Conservation (phyloP, 2,113 vertebrate genomes). For the Procapra przewalskii region DNA sequence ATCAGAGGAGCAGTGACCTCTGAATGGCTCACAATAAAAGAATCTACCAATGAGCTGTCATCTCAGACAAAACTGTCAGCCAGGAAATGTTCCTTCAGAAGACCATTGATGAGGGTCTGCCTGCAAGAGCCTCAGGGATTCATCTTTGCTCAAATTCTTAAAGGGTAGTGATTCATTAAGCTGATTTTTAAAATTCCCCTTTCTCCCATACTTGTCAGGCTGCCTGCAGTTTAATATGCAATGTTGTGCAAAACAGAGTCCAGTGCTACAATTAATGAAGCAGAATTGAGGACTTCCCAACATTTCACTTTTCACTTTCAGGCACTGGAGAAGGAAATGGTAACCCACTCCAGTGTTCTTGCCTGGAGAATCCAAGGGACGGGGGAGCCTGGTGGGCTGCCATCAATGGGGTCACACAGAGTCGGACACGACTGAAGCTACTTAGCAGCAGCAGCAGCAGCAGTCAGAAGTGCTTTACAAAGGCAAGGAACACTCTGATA, state of each 20-base stretch:
- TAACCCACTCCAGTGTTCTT: no score
- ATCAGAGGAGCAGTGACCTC: background rate
- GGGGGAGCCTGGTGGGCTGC: no score
- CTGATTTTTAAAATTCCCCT: background rate
- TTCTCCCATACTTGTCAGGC: background rate
- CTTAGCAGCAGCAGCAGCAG: no score
- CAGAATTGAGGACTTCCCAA: background rate
- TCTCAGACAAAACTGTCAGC: background rate
- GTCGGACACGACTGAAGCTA: no score
- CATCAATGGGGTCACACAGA: no score
- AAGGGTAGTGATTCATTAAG: background rate
- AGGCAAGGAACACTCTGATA: background rate
- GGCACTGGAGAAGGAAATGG: no score
- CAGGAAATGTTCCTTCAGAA: background rate
- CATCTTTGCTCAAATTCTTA: background rate
- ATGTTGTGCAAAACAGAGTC: background rate
- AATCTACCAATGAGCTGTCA: background rate
- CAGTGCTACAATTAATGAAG: background rate
- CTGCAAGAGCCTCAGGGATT: background rate
- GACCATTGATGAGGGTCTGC: background rate
- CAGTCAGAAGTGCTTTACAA: background rate
- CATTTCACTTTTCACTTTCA: no score
- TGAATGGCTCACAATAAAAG: background rate
- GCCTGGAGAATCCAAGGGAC: no score
- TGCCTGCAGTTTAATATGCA: background rate